These are phyloP conservation scores for Enteromius fasciolatus DNA, from an alignment of 2,797 vertebrate genomes.

Conservation along the genomic window DNA sequence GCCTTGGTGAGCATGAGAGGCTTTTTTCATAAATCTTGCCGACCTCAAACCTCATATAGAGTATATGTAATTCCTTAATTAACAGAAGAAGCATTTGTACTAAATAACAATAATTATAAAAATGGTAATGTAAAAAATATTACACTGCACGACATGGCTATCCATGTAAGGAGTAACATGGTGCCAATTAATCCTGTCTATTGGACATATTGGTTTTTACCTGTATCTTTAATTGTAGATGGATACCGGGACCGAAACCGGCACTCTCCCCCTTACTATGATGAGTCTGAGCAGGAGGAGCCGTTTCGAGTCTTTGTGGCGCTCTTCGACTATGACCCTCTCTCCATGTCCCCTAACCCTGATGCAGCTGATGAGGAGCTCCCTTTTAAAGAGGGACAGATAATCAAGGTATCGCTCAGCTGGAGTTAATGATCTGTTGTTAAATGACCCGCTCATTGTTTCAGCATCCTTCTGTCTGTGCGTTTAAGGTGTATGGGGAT, in stretches of 20 bases:
- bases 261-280: conserved; percentile 85
- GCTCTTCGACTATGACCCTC: conserved; percentile 95
- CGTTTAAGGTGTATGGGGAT: conserved; percentile 89
- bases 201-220: not conserved
- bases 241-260: conserved; percentile 81
- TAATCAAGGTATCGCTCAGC: conserved; percentile 79
- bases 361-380: conserved; percentile 95
- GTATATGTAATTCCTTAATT: not conserved
- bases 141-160: not conserved
- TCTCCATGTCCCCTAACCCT: conserved; percentile 97
- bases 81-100: not conserved
- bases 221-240: conserved; percentile 70
- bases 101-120: not conserved
- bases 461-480: conserved; percentile 31
- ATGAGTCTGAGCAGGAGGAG: conserved; percentile 91
- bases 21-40: not conserved
- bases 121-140: not conserved
- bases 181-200: not conserved
- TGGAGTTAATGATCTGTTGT: conserved; percentile 9
- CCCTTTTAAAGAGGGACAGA: conserved; percentile 96
- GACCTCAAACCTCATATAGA: not conserved
- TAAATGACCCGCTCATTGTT: conserved; percentile 12
- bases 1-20: not conserved
- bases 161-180: not conserved
- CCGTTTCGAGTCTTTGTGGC: conserved; percentile 91